phyloP scores from a whole-genome alignment of 2,113 vertebrate genomes.

The Archilochus colubris region DNA sequence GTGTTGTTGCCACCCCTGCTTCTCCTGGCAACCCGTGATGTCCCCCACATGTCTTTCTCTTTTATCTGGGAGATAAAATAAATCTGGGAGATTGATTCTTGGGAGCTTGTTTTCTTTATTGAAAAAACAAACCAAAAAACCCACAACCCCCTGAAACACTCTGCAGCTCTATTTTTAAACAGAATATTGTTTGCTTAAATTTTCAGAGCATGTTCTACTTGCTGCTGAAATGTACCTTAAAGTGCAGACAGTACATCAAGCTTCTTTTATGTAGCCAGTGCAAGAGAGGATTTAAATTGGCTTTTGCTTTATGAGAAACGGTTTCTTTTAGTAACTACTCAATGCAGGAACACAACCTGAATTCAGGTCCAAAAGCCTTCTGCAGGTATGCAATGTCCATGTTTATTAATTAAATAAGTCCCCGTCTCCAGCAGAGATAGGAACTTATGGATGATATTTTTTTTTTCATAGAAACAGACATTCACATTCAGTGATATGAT shows the following conservation, averaged over 20 bases:
- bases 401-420: not conserved
- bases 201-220: not conserved
- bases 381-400: not conserved
- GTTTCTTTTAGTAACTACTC: not conserved
- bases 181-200: not conserved
- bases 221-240: not conserved
- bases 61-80: not conserved
- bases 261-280: not conserved
- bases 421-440: not conserved
- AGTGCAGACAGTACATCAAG: accelerated
- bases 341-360: not conserved
- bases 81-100: not conserved
- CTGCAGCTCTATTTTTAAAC: not conserved
- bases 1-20: not conserved
- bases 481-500: not conserved
- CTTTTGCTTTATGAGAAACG: not conserved
- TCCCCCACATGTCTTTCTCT: not conserved
- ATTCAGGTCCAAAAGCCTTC: not conserved
- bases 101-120: not conserved
- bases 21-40: not conserved
- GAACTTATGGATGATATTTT: not conserved
- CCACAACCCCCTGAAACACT: not conserved
- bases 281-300: not conserved
- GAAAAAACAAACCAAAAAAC: not conserved
- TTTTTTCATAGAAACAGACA: not conserved